Conservation (phyloP, 2,797 vertebrate genomes). For the Graptemys geographica region DNA sequence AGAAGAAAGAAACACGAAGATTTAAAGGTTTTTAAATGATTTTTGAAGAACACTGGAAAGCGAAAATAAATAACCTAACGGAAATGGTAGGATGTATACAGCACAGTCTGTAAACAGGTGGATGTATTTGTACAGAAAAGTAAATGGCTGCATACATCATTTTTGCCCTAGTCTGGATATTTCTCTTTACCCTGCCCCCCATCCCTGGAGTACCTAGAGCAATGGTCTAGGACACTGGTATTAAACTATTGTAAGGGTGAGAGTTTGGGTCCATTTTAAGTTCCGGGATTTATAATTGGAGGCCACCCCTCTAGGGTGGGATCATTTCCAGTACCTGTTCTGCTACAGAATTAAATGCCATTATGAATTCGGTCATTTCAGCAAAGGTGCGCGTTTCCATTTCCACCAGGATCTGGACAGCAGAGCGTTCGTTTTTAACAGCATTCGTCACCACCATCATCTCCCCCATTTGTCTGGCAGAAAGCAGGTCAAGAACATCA, state of each 20-base stretch:
- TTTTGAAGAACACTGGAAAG: neutral
- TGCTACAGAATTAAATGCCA: neutral
- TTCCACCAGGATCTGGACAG: slow-evolving; percentile 43
- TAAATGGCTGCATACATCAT: neutral
- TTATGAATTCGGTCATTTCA: slow-evolving; percentile 8
- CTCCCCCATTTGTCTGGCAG: slow-evolving; percentile 35
- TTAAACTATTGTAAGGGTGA: neutral
- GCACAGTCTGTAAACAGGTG: neutral
- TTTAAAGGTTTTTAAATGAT: neutral
- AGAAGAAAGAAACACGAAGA: neutral
- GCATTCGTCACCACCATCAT: slow-evolving; percentile 34
- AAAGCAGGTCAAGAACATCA: slow-evolving; percentile 29
- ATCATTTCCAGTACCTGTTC: slow-evolving; percentile 16
- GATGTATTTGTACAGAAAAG: neutral
- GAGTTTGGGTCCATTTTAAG: neutral
- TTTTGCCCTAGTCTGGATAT: neutral
- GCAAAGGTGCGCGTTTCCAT: neutral
- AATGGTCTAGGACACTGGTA: neutral
- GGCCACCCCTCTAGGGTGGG: too few relatives aligned
- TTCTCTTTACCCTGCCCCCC: too few relatives aligned
- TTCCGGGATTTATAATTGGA: neutral
- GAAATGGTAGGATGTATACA: neutral
- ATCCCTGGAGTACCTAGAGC: neutral
- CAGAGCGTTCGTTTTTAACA: neutral
- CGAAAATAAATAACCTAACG: neutral